Percentiles rank a stretch among this genome's conserved stretches.
phyloP scores from a whole-genome alignment of 23 tunicate species.

The Trididemnum miniatum region DNA sequence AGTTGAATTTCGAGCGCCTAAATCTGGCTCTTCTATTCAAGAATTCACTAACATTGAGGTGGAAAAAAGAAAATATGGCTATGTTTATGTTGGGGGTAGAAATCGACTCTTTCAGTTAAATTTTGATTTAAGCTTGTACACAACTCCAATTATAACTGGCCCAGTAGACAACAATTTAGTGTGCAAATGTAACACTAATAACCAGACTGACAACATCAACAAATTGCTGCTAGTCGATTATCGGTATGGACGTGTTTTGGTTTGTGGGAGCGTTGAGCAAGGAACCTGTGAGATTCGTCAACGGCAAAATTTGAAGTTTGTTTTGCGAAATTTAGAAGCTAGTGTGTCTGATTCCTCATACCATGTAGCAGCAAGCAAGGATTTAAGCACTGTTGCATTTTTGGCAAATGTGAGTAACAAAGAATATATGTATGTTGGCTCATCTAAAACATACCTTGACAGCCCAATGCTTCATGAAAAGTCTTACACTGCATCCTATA shows the following conservation, averaged over 20 bases:
- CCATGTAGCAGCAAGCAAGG: conserved; percentile 49
- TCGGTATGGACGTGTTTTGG: neutral
- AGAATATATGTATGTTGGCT: conserved; percentile 68
- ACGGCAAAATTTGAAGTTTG: neutral
- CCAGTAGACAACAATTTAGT: conserved; percentile 34
- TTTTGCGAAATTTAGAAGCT: neutral
- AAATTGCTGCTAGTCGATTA: conserved; percentile 20
- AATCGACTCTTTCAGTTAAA: conserved; percentile 64
- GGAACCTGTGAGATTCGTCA: conserved; percentile 25
- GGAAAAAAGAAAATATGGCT: conserved; percentile 37
- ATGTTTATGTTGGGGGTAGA: conserved; percentile 59
- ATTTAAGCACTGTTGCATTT: conserved; percentile 67
- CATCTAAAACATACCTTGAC: conserved; percentile 59
- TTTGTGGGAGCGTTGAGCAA: conserved; percentile 29
- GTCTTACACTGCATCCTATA: conserved; percentile 29
- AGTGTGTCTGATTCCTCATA: neutral
- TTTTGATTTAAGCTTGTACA: neutral
- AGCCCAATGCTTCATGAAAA: neutral
- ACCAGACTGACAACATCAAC: conserved; percentile 4
- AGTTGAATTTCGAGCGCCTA: conserved; percentile 2
- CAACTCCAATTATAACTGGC: conserved; percentile 36
- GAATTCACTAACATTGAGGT: conserved; percentile 50
- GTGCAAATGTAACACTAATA: conserved; percentile 29
- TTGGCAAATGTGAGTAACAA: conserved; percentile 25
- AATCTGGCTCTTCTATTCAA: neutral